Percentiles rank a stretch among this genome's conserved stretches.
These are phyloP conservation scores for Ichneumon xanthorius DNA, from an alignment of 2,888 invertebrate species.

Conservation along the genomic window DNA sequence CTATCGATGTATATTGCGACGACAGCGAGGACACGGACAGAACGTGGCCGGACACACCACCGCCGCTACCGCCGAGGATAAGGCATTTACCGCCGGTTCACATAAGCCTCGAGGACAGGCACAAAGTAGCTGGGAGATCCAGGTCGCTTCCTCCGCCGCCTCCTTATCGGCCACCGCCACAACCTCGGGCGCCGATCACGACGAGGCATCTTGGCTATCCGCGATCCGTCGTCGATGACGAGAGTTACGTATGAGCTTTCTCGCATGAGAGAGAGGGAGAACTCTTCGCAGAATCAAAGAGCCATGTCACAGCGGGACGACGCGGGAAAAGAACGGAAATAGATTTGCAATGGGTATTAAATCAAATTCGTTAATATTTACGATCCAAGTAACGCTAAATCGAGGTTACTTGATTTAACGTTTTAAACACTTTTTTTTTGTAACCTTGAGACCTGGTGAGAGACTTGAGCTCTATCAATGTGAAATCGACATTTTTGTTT, in stretches of 20 bases:
- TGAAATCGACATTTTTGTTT: neutral
- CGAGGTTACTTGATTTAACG: neutral
- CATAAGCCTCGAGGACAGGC: slow-evolving; percentile 87
- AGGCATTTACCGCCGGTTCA: slow-evolving; percentile 89
- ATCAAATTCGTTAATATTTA: neutral
- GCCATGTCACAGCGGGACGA: slow-evolving; percentile 59
- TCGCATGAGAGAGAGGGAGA: slow-evolving; percentile 14
- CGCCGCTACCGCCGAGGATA: slow-evolving; percentile 87
- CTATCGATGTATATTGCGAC: slow-evolving; percentile 84
- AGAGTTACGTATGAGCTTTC: slow-evolving; percentile 82
- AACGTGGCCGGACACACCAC: slow-evolving; percentile 86
- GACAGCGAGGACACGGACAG: slow-evolving; percentile 83
- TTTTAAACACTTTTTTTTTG: neutral
- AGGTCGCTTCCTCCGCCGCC: slow-evolving; percentile 83
- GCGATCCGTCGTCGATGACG: slow-evolving; percentile 83
- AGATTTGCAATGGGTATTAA: neutral
- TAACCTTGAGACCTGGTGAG: neutral
- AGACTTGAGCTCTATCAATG: neutral
- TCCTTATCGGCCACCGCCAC: slow-evolving; percentile 83
- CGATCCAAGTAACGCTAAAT: neutral
- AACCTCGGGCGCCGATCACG: slow-evolving; percentile 81
- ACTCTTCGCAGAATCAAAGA: slow-evolving; percentile 60
- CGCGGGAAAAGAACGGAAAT: neutral
- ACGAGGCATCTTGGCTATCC: slow-evolving; percentile 81
- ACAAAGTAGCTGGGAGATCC: slow-evolving; percentile 82